Percentiles rank a stretch among this genome's conserved stretches.
Evolutionary conservation across 2,888 invertebrate species (phyloP).

Genomic region (Campopleginae sp.): DNA sequence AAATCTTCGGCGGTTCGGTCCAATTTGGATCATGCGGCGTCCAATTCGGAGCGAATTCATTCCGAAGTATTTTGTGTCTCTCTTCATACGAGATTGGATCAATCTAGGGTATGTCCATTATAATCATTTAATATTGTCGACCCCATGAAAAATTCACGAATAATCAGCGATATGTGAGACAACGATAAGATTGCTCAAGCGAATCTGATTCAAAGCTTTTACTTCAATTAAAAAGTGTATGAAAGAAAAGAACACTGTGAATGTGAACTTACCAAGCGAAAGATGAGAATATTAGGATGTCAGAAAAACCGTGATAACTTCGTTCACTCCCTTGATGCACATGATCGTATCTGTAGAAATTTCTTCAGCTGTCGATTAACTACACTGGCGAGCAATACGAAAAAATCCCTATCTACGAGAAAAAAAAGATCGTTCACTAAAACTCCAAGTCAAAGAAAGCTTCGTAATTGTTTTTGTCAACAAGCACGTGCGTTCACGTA

Average conservation of each 20-base stretch:
- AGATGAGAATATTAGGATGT: conserved; percentile 30
- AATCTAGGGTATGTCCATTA: conserved; percentile 40
- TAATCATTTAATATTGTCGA: conserved; percentile 20
- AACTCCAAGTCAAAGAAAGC: background rate
- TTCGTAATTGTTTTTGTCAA: background rate
- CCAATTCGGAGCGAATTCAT: conserved; percentile 56
- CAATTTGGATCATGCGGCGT: conserved; percentile 37
- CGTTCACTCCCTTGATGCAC: conserved; percentile 48
- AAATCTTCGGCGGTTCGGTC: conserved; percentile 17
- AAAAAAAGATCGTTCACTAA: background rate
- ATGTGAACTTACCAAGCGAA: conserved; percentile 42
- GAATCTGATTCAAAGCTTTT: background rate
- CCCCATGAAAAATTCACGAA: conserved; percentile 19
- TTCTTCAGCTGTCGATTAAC: background rate
- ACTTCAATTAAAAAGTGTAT: background rate
- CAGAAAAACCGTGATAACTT: conserved; percentile 34
- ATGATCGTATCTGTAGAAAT: conserved; percentile 30
- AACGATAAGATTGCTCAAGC: background rate
- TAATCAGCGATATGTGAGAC: background rate
- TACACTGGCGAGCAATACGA: conserved; percentile 1
- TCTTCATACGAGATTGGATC: conserved; percentile 49
- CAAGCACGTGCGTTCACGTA: background rate
- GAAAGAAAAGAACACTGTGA: background rate
- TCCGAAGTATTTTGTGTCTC: conserved; percentile 15
- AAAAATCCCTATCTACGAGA: conserved; percentile 5